phyloP scores from a whole-genome alignment of 2,113 vertebrate genomes.

The Cairina moschata region DNA sequence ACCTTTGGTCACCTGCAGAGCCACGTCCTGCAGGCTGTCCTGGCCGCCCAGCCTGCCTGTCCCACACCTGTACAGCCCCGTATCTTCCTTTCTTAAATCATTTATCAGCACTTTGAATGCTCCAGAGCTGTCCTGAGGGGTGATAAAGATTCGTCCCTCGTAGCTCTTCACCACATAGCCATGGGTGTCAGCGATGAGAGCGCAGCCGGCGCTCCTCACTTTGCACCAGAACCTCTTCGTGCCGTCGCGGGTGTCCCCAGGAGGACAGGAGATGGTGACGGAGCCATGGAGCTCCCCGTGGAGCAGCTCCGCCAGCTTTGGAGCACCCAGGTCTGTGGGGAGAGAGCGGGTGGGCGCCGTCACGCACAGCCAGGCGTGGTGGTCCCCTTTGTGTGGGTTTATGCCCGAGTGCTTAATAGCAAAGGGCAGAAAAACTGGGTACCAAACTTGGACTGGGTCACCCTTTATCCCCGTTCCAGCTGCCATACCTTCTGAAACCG shows the following conservation, averaged over 20 bases:
- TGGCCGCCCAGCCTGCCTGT: rapidly evolving
- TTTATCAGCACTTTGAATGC: conserved; percentile 56
- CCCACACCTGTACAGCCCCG: conserved; percentile 56
- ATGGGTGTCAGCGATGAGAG: neutral
- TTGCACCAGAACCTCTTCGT: conserved; percentile 53
- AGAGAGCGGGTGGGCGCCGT: neutral
- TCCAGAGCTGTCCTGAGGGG: neutral
- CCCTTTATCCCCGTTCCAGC: neutral
- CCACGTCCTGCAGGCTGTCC: neutral
- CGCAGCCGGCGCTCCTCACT: neutral
- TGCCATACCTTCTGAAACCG: conserved; percentile 39
- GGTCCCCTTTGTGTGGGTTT: neutral
- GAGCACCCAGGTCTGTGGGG: rapidly evolving
- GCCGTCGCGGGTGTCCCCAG: rapidly evolving
- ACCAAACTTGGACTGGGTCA: neutral
- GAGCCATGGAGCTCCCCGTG: neutral
- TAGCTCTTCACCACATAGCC: neutral
- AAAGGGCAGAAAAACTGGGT: rapidly evolving
- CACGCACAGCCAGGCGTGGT: neutral
- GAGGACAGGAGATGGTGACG: conserved; percentile 34
- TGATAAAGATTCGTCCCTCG: conserved; percentile 15
- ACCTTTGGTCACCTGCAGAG: conserved; percentile 51
- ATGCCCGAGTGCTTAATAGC: rapidly evolving
- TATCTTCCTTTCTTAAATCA: conserved; percentile 25
- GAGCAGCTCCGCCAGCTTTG: neutral